These are phyloP conservation scores for Chaetoderma sp. DNA, from an alignment of 2,888 invertebrate genomes.

Conservation along the genomic window DNA sequence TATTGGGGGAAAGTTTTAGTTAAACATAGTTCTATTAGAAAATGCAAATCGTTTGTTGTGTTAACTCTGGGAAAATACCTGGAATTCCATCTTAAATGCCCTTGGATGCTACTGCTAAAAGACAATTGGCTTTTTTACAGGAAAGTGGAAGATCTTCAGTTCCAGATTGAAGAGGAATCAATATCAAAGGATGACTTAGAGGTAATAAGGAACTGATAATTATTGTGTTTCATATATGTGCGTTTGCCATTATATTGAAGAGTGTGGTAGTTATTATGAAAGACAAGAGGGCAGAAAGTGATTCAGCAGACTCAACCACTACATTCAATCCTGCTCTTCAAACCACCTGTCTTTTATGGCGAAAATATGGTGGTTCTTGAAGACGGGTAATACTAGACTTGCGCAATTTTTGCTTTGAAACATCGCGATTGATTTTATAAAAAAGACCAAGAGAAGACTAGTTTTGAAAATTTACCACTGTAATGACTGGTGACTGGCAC, in stretches of 20 bases:
- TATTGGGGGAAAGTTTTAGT: too few relatives aligned
- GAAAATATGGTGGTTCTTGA: not conserved
- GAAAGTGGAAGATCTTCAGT: slow-evolving; percentile 86
- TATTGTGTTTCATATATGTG: not conserved
- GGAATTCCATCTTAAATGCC: too few relatives aligned
- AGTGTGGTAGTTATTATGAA: not conserved
- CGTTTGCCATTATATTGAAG: not conserved
- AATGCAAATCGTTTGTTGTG: too few relatives aligned
- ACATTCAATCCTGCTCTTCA: not conserved
- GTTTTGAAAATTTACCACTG: too few relatives aligned
- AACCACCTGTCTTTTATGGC: not conserved
- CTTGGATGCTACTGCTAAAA: too few relatives aligned
- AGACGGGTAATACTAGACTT: too few relatives aligned
- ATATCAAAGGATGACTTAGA: slow-evolving; percentile 89
- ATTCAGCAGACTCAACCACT: not conserved
- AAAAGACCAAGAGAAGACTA: too few relatives aligned
- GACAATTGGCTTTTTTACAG: slow-evolving; percentile 49
- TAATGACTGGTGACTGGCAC: too few relatives aligned
- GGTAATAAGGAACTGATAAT: slow-evolving; percentile 72
- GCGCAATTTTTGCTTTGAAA: too few relatives aligned
- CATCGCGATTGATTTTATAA: too few relatives aligned
- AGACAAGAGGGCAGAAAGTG: not conserved
- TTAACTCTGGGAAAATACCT: too few relatives aligned
- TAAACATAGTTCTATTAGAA: too few relatives aligned
- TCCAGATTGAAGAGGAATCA: slow-evolving; percentile 90